Base-by-base conservation (phyloP, 2,113 vertebrate species). In the Nothobranchius furzeri region DNA sequence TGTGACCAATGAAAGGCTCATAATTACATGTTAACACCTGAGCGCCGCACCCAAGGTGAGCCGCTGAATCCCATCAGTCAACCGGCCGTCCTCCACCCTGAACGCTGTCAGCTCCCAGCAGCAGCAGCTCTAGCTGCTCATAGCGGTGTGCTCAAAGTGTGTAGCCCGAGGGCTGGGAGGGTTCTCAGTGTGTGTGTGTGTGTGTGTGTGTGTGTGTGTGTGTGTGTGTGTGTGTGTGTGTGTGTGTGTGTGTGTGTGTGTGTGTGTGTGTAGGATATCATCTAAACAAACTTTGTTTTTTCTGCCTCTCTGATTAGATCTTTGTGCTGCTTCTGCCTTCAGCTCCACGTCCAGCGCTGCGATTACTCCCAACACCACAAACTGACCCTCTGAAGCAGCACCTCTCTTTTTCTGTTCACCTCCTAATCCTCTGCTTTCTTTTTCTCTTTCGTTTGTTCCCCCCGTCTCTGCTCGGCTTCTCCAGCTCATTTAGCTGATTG, bases 21-120 rank as follows among this genome's bases (percentile, higher is more conserved):
- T 93, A 92, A 93, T 93, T 92, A 88, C 88, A 90, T 68, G 85
- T 90, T 90, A 89, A 88, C 88, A 79, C 81, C 83, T 85, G 82
- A 79, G 68, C 66, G 42, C 90, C 88, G 82, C 91, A 54, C 91
- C 91, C 88, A 88, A 81, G 82, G 84, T 88, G 84, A 91, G 87
- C 85, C 83, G 80, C 84, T 79, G 75, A 84, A 90, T 89, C 82
- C 80, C 88, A 91, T 92, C 91, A 83, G 88, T 92, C 90, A 93
- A 85, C 79, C 24, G 49, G 61, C 74, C 67, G 73, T 81, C 83
- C 81, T 84, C 87, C 83, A 73, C 88, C 87, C 87, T 77, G 54
- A 76, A 36, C 79, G 4, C 15, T 83, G 83, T 87, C 77, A 78
- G 81, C 82, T 78, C 89, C 75, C 78, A 78, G 82, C 78, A 68